phyloP scores from a whole-genome alignment of 1,140 invertebrate genomes.

The Aphis craccivora region DNA sequence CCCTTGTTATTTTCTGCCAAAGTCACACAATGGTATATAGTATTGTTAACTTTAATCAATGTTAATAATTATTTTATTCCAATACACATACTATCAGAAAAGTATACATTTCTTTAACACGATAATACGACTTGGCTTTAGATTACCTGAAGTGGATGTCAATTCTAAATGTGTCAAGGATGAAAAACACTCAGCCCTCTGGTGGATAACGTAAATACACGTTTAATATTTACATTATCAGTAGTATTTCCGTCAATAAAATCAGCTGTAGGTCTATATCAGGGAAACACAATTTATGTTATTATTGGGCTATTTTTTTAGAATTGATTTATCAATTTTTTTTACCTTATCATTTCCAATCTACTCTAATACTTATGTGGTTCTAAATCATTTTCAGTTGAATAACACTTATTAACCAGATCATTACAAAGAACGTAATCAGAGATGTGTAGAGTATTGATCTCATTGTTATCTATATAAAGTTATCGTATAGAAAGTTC shows the following conservation, averaged over 20 bases:
- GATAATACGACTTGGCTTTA: background rate
- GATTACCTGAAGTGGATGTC: background rate
- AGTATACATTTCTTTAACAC: background rate
- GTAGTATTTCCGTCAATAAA: background rate
- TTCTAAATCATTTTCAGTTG: background rate
- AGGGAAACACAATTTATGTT: background rate
- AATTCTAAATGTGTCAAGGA: background rate
- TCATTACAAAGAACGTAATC: background rate
- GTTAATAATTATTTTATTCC: background rate
- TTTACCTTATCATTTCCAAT: background rate
- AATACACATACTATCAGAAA: background rate
- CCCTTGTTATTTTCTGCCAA: background rate
- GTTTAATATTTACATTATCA: background rate
- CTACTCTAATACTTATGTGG: background rate
- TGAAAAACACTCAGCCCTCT: background rate
- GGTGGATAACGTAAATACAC: background rate
- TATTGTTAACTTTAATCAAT: background rate
- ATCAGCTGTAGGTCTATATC: background rate
- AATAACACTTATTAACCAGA: background rate
- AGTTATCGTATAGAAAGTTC: background rate
- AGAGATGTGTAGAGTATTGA: background rate
- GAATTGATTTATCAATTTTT: background rate
- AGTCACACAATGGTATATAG: background rate
- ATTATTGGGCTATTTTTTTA: background rate
- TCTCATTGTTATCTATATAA: background rate